Base-by-base conservation (phyloP, 2,113 vertebrate genomes). In the Scophthalmus maximus region DNA sequence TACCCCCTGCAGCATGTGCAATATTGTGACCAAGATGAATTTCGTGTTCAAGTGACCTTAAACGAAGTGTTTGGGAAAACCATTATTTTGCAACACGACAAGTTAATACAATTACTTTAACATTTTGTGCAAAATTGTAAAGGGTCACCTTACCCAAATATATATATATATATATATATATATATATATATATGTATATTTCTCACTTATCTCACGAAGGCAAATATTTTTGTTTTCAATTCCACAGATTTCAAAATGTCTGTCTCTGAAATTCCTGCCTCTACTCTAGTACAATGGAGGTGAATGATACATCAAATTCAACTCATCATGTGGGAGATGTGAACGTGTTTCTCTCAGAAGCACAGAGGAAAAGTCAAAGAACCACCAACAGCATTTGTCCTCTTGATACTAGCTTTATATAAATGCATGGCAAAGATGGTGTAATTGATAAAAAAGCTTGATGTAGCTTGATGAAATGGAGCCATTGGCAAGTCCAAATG, bases 31-130 rank as follows among this genome's bases (percentile, higher is more conserved):
- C 12, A 6, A 46, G 6, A 66, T 60, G 8, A 51, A 14, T 22
- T 63, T 46, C 3, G 1, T 32, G 55, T 27, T 62, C 2, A 17
- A 22, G 47, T 20, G 32, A 32, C 14, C 27, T 20, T 30, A 40
- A n/a, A 10, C 36, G 17, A 46, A n/a, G 14, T 26, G 17, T 42
- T 73, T 68, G 56, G 17, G 44, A 51, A 59, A 12, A n/a, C n/a
- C n/a, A 6, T 60, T 12, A 36, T 55, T 50, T 62, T 51, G 15
- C 34, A 51, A 22, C 3, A 36, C 38, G 40, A 3, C 5, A 61
- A 55, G 55, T 15, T n/a, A 18, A 68, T 22, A 55, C 12, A 42
- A n/a, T 17, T n/a, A 7, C 1, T 40, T n/a, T 44, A 18, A 32
- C 1, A 26, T 62, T 29, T 36, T 49, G 14, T 38, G 17, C 20